phyloP scores from a whole-genome alignment of 2,888 invertebrate genomes.

The Allacma fusca region DNA sequence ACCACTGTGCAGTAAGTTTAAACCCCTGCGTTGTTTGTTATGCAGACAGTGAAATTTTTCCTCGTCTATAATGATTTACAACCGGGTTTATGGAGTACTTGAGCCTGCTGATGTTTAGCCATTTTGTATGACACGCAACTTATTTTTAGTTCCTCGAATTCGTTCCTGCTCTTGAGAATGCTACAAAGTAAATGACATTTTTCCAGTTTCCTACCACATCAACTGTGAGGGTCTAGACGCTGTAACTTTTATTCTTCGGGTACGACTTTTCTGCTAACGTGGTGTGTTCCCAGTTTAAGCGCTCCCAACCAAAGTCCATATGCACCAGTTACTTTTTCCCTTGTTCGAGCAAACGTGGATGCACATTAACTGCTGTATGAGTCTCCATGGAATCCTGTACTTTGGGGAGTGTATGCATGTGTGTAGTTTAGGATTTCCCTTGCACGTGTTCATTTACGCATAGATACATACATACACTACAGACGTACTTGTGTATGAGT shows the following conservation, averaged over 20 bases:
- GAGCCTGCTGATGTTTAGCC: conserved; percentile 24
- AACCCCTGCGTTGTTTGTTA: neutral
- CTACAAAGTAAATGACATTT: conserved; percentile 21
- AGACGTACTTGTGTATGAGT: too few species aligned
- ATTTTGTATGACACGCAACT: conserved; percentile 28
- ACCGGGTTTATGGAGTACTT: conserved; percentile 2
- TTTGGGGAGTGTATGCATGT: neutral
- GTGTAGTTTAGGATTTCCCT: neutral
- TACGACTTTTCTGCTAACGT: neutral
- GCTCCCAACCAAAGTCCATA: too few species aligned
- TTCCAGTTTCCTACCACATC: neutral
- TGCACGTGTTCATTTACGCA: too few species aligned
- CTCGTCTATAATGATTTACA: conserved; percentile 6
- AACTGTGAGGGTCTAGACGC: neutral
- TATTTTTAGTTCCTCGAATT: conserved; percentile 30
- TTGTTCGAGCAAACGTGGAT: neutral
- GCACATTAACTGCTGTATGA: conserved; percentile 3
- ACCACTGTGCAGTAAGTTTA: neutral
- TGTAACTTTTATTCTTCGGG: neutral
- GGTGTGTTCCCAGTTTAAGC: neutral
- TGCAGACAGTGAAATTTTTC: conserved; percentile 7
- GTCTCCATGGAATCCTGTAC: conserved; percentile 9
- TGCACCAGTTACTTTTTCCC: neutral
- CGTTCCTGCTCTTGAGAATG: conserved; percentile 9
- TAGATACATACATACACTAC: too few species aligned